phyloP scores from a whole-genome alignment of 92 coral and sea anemone genomes.

The Micromussa lordhowensis region DNA sequence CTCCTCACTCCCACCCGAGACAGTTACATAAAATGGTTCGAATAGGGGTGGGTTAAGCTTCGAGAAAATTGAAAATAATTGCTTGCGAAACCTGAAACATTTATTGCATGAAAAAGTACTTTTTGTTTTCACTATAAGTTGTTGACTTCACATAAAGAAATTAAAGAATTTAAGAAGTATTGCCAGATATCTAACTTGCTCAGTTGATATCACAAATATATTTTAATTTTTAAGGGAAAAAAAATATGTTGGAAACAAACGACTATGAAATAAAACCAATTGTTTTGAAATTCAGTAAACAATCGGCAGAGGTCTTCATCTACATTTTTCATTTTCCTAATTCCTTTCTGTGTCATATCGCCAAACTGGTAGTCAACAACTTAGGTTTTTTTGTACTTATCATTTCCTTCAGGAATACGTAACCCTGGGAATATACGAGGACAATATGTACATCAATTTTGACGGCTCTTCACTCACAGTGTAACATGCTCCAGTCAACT shows the following conservation, averaged over 20 bases:
- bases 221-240: too few relatives aligned
- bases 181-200: too few relatives aligned
- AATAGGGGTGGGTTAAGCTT: neutral
- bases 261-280: too few relatives aligned
- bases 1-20: neutral
- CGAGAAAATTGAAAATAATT: neutral
- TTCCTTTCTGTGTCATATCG: neutral
- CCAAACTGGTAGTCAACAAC: neutral
- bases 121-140: too few relatives aligned
- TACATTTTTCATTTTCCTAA: neutral
- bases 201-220: too few relatives aligned
- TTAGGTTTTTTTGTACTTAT: constrained; percentile 30
- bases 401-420: constrained; percentile 85
- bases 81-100: neutral
- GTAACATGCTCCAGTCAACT: constrained; percentile 22
- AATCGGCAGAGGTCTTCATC: neutral
- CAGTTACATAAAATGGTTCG: neutral
- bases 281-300: neutral
- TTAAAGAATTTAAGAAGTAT: too few relatives aligned
- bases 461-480: constrained; percentile 74
- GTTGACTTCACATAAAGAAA: too few relatives aligned
- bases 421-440: constrained; percentile 92
- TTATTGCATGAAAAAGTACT: too few relatives aligned
- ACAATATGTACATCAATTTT: constrained; percentile 93
- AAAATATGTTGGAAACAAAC: too few relatives aligned